Conservation (phyloP, 2,888 invertebrate genomes). For the Hydrotaea cyrtoneurina region DNA sequence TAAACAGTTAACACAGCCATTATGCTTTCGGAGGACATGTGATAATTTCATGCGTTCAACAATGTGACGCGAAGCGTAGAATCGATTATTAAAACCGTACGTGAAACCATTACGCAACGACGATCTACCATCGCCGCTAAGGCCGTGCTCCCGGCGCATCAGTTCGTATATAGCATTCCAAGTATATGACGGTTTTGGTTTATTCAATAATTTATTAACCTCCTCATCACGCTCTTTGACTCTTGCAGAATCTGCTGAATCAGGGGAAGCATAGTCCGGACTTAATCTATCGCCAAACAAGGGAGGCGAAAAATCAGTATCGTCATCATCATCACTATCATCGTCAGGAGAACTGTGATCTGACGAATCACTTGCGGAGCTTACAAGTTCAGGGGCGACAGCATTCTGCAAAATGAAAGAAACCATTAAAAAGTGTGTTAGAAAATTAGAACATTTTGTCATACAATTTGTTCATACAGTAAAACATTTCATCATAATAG, state of each 20-base stretch:
- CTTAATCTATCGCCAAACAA: conserved; percentile 49
- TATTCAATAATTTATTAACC: conserved; percentile 71
- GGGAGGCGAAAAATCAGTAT: conserved; percentile 53
- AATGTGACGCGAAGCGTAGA: conserved; percentile 90
- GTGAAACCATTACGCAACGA: conserved; percentile 68
- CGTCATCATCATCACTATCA: conserved; percentile 54
- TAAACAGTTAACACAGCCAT: conserved; percentile 95
- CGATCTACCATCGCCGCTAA: conserved; percentile 65
- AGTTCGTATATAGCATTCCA: conserved; percentile 74
- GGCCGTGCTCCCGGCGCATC: conserved; percentile 77
- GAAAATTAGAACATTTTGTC: too few species aligned
- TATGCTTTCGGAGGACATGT: conserved; percentile 89
- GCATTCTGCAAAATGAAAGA: neutral
- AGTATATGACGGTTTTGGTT: conserved; percentile 75
- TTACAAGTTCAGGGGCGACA: neutral
- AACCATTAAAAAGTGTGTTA: too few species aligned
- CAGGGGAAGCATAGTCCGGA: conserved; percentile 49
- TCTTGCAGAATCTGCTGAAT: conserved; percentile 50
- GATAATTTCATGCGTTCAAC: conserved; percentile 91
- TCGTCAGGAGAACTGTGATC: conserved; percentile 33
- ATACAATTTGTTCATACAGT: too few species aligned
- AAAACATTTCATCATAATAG: too few species aligned
- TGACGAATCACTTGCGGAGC: conserved; percentile 18
- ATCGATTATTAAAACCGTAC: conserved; percentile 84
- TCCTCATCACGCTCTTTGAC: conserved; percentile 62